Conservation (phyloP, 2,797 vertebrate species). For the Sebastes matsubarae region DNA sequence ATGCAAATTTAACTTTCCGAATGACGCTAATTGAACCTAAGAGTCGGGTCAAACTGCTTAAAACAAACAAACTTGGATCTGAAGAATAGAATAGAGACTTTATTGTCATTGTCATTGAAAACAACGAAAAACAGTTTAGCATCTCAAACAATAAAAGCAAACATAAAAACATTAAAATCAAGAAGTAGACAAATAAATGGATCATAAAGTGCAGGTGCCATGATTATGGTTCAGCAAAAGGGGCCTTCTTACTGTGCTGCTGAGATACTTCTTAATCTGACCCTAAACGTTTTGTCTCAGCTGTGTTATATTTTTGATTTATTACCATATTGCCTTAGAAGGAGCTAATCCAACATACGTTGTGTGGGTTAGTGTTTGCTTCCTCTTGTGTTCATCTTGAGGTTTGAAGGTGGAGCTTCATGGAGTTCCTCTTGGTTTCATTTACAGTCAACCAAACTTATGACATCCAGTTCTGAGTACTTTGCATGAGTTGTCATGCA, state of each 20-base stretch:
- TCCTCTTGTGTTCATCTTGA: constrained; percentile 54
- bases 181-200: too few relatives aligned
- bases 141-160: too few relatives aligned
- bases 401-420: constrained; percentile 68
- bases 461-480: not conserved
- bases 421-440: constrained; percentile 68
- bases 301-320: not conserved
- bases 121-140: too few relatives aligned
- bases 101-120: too few relatives aligned
- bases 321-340: not conserved
- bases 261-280: not conserved
- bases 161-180: too few relatives aligned
- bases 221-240: too few relatives aligned
- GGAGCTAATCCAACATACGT: not conserved
- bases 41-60: not conserved
- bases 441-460: constrained; percentile 24
- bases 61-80: not conserved
- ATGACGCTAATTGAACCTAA: not conserved
- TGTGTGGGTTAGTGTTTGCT: not conserved
- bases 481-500: constrained; percentile 32
- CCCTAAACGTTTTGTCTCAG: not conserved
- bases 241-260: not conserved
- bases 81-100: too few relatives aligned
- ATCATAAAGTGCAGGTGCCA: too few relatives aligned
- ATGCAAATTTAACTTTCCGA: not conserved